Evolutionary conservation across 2,797 vertebrate genomes (phyloP), one percentile per base, ranked within the genome.

Genomic region (Nasua narica): DNA sequence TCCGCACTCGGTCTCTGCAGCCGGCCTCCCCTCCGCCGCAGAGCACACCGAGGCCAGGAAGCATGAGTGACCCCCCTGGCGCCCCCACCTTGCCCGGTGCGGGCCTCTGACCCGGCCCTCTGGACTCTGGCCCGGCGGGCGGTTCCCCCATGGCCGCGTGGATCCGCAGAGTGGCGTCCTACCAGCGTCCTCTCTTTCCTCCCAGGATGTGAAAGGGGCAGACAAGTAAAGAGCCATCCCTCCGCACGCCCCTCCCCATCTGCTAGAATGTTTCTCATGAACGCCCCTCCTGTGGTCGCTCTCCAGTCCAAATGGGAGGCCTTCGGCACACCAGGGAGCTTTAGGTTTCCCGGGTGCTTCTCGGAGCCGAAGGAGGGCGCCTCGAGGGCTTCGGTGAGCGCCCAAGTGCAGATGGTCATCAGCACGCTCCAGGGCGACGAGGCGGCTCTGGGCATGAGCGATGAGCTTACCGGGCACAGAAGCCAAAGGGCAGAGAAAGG

Each of bases 181-280:
- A 35, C 87, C n/a, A 0, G 5, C 7, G 0, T 48, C 43, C 37
- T 96, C 91, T 32, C 27, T 91, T 69, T 95, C 50, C 92, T 96
- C 87, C 69, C 92, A 99, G 99, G 97, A 99, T 99, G 99, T 99
- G 98, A 98, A 85, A 60, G 69, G 3, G 40, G 99, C 90, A 69
- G 91, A 95, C 18, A 32, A 87, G 88, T 96, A 97, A 98, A 52
- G 98, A 97, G 72, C 96, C 13, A 90, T 98, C 97, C 96, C 96
- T 29, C 96, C 46, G 97, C 85, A 86, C 88, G 97, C 98, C 97
- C 97, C 96, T 93, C 97, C 93, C 85, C 94, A 91, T 92, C 98
- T 97, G 99, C 98, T 99, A 99, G 99, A 99, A 99, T 99, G 99
- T 99, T 99, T 98, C 99, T 99, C 98, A 99, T 99, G 99, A 99